These are phyloP conservation scores for Zaprionus gabonicus DNA, from an alignment of 1,140 invertebrate species.

Conservation along the genomic window DNA sequence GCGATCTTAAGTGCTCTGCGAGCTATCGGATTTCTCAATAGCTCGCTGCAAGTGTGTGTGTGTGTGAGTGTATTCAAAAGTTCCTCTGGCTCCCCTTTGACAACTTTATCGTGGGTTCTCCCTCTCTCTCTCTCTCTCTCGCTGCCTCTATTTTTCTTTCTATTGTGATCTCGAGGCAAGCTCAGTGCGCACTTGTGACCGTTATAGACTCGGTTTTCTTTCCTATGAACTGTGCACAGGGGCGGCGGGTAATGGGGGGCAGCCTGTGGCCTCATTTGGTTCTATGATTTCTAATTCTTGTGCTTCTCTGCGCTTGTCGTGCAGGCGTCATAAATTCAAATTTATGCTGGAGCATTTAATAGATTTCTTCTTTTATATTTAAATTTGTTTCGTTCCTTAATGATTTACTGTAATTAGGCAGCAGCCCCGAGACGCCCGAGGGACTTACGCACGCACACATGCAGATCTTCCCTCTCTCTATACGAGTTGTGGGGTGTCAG, in stretches of 20 bases:
- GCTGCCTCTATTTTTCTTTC: not conserved
- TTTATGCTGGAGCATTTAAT: constrained; percentile 80
- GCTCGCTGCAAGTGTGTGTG: not conserved
- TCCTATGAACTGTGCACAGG: constrained; percentile 13
- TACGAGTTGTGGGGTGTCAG: constrained; percentile 27
- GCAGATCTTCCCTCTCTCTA: constrained; percentile 6
- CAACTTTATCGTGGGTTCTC: constrained; percentile 13
- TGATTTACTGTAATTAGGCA: constrained; percentile 75
- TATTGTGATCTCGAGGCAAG: constrained; percentile 56
- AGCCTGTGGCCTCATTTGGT: constrained; percentile 49
- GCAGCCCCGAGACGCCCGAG: constrained; percentile 32
- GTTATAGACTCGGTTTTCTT: constrained; percentile 55
- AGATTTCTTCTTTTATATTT: constrained; percentile 71
- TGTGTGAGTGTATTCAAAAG: constrained; percentile 46
- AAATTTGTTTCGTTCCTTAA: constrained; percentile 73
- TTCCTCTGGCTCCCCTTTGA: constrained; percentile 41
- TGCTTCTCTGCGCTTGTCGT: not conserved
- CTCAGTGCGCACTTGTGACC: constrained; percentile 60
- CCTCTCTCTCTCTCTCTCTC: not conserved
- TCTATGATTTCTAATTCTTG: constrained; percentile 46
- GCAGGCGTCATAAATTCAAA: constrained; percentile 79
- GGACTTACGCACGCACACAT: constrained; percentile 28
- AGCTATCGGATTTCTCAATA: constrained; percentile 80
- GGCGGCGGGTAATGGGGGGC: not conserved
- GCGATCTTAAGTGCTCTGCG: constrained; percentile 69